Percentiles rank a stretch among this genome's conserved stretches.
Conservation (phyloP, 2,113 vertebrate species). For the Notiomystis cincta region DNA sequence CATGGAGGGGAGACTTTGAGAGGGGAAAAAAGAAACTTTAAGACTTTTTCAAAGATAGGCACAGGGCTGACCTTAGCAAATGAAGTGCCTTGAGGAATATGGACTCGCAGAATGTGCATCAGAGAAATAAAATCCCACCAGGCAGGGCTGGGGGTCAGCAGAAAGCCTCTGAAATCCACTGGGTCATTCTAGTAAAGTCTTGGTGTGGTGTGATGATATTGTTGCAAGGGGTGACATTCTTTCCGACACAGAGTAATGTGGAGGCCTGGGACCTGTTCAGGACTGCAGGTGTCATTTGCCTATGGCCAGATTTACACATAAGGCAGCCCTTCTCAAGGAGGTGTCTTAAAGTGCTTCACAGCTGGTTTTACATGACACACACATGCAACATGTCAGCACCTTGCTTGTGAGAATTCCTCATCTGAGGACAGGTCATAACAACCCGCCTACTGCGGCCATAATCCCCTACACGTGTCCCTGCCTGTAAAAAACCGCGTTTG, state of each 20-base stretch:
- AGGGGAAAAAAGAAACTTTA: background rate
- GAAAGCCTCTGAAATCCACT: background rate
- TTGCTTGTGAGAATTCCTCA: background rate
- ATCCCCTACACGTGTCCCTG: background rate
- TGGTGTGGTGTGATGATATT: background rate
- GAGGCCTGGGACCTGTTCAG: background rate
- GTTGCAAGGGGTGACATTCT: background rate
- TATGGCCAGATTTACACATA: background rate
- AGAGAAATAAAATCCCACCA: background rate
- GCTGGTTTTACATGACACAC: background rate
- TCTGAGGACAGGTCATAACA: background rate
- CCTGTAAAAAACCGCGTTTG: background rate
- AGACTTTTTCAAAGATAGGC: background rate
- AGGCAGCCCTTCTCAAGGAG: background rate
- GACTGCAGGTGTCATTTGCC: background rate
- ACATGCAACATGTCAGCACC: rapidly evolving
- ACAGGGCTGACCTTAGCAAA: background rate
- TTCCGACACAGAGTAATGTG: rapidly evolving
- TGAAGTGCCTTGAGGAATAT: background rate
- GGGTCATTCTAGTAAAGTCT: background rate
- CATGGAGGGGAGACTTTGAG: background rate
- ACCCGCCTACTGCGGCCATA: rapidly evolving
- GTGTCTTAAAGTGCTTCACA: background rate
- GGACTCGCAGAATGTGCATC: rapidly evolving
- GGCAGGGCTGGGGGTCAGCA: background rate